Base-by-base conservation (phyloP, 2,888 invertebrate genomes). In the Xanthorhoe designata region DNA sequence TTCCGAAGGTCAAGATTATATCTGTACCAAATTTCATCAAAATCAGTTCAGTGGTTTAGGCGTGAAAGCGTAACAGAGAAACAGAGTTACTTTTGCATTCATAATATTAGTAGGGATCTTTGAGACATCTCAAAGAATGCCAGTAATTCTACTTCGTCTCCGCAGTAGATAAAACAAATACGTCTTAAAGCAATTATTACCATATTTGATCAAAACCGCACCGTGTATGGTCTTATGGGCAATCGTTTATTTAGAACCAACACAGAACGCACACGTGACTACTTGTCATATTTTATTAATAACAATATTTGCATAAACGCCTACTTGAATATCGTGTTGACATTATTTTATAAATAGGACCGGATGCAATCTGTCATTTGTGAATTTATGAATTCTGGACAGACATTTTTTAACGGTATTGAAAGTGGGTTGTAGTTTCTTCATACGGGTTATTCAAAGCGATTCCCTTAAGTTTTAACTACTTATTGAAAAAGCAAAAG, bases 161-260 rank as follows among this genome's bases (percentile, higher is more conserved):
- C 9, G 42, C 55, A 42, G 58, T 32, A 61, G 15, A n/a, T n/a
- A 15, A 59, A 13, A 24, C 52, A 47, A 63, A 61, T 59, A 24
- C 59, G 63, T 69, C 32, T 7, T 32, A 35, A 54, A 42, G 53
- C 64, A 60, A 68, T 68, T 64, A 71, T 72, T 68, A 70, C 68
- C 72, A 72, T 72, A 72, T 66, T 61, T 29, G 66, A 57, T 53
- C 49, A 38, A 61, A 53, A 60, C 55, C 18, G 50, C 52, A 13
- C 66, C 66, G 67, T 57, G 64, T 64, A 68, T 19, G 57, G 66
- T 57, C 60, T 62, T 72, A 66, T 67, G 57, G 59, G 50, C 59
- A 50, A 54, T 58, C 67, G 54, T 66, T 66, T 61, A 66, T 51
- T 57, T 32, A 51, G 56, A 42, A 58, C 55, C 51, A 47, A 64